Conservation (phyloP, 2,797 vertebrate species). For the Pogonophryne albipinna region DNA sequence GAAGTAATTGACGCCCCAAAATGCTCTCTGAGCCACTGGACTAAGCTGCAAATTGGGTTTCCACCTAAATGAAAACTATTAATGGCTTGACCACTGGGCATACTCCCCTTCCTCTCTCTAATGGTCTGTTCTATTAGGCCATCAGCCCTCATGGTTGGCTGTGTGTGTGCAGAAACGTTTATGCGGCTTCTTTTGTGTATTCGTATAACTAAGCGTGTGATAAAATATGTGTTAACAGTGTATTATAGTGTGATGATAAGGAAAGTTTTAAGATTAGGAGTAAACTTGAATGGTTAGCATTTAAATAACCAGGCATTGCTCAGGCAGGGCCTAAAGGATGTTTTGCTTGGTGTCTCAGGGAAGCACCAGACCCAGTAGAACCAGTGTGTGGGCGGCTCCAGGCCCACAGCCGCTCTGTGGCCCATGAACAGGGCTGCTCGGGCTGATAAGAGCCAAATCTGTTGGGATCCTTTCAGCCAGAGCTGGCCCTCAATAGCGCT, state of each 20-base stretch:
- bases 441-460: constrained; percentile 68
- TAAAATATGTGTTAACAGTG: constrained; percentile 30
- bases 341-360: constrained; percentile 31
- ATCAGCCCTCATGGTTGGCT: constrained; percentile 49
- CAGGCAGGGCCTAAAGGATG: constrained; percentile 24
- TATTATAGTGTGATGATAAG: constrained; percentile 16
- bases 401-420: constrained; percentile 45
- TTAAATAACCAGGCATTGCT: constrained; percentile 21
- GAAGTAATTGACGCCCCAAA: constrained; percentile 79
- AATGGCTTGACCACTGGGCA: constrained; percentile 66
- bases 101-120: constrained; percentile 44
- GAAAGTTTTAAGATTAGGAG: constrained; percentile 30
- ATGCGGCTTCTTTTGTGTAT: neutral
- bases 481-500: constrained; percentile 37
- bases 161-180: constrained; percentile 5
- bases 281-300: constrained; percentile 30
- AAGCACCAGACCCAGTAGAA: constrained; percentile 47
- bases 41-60: constrained; percentile 71
- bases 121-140: constrained; percentile 49
- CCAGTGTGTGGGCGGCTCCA: constrained; percentile 48
- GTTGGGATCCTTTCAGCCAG: constrained; percentile 42
- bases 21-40: constrained; percentile 74
- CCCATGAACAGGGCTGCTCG: constrained; percentile 57
- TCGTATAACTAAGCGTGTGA: constrained; percentile 14
- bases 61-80: constrained; percentile 71